Percentiles rank a stretch among this genome's conserved stretches.
These are phyloP conservation scores for Epistrophe grossulariae DNA, from an alignment of 2,888 invertebrate species.

Conservation along the genomic window DNA sequence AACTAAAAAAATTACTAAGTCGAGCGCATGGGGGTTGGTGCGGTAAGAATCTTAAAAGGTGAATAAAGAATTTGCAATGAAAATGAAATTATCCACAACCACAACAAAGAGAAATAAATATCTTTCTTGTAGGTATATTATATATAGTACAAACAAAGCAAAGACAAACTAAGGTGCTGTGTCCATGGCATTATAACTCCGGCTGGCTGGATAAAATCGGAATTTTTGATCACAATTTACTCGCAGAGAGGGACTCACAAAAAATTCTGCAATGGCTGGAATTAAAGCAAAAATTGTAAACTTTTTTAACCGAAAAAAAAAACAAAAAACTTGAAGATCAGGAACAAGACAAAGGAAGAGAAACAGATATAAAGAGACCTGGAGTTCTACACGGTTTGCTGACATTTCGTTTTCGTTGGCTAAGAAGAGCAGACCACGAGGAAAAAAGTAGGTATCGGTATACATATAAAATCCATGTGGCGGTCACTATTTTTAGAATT, in stretches of 20 bases:
- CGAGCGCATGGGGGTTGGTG: slow-evolving; percentile 3
- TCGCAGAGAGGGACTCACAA: slow-evolving; percentile 11
- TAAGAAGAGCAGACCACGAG: slow-evolving; percentile 32
- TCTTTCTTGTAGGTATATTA: neutral
- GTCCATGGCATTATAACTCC: slow-evolving; percentile 67
- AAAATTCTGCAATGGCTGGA: neutral
- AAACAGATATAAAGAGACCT: neutral
- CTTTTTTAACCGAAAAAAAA: neutral
- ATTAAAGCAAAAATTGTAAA: slow-evolving; percentile 15
- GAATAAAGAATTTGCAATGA: slow-evolving; percentile 66
- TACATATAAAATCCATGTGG: slow-evolving; percentile 40
- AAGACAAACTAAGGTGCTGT: slow-evolving; percentile 30
- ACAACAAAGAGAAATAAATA: slow-evolving; percentile 4
- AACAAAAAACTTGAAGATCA: slow-evolving; percentile 59
- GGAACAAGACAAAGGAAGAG: slow-evolving; percentile 45
- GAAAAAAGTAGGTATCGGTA: slow-evolving; percentile 25
- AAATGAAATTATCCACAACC: slow-evolving; percentile 66
- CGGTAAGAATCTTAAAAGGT: slow-evolving; percentile 37
- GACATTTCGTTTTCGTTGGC: slow-evolving; percentile 68
- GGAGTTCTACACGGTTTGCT: neutral
- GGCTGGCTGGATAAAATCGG: slow-evolving; percentile 30
- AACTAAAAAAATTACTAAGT: slow-evolving; percentile 10
- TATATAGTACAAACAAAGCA: neutral
- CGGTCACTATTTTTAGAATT: slow-evolving; percentile 69
- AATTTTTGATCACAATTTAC: slow-evolving; percentile 29